Evolutionary conservation across 2,888 invertebrate genomes (phyloP).

Genomic region (Tiliacea citrago): DNA sequence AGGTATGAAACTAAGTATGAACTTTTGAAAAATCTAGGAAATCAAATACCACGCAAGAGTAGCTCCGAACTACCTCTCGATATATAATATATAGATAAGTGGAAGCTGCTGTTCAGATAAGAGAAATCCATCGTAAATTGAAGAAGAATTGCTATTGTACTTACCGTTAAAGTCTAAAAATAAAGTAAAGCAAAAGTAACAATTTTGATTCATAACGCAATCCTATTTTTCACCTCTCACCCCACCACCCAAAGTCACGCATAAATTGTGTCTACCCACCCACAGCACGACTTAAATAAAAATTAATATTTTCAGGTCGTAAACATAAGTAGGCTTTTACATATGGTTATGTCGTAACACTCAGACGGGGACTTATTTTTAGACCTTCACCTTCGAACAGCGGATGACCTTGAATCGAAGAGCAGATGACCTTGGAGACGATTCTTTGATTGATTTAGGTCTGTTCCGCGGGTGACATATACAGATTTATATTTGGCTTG

Average conservation of each 20-base stretch:
- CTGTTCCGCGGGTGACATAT: constrained; percentile 23
- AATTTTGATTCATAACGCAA: constrained; percentile 9
- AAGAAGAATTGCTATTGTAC: neutral
- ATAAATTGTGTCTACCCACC: constrained; percentile 29
- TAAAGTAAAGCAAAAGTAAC: neutral
- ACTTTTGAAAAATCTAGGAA: constrained; percentile 5
- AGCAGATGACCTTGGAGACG: constrained; percentile 54
- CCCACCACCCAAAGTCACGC: constrained; percentile 8
- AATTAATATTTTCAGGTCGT: constrained; percentile 49
- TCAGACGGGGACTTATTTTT: constrained; percentile 53
- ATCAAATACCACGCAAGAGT: constrained; percentile 7
- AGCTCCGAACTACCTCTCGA: constrained; percentile 13
- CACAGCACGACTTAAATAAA: constrained; percentile 44
- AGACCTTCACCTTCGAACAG: constrained; percentile 22
- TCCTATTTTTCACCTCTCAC: constrained; percentile 1
- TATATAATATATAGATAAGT: too few relatives aligned
- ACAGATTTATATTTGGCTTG: constrained; percentile 55
- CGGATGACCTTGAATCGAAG: constrained; percentile 25
- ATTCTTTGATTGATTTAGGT: constrained; percentile 64
- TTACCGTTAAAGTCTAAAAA: neutral
- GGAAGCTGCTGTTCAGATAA: neutral
- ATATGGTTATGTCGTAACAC: constrained; percentile 24
- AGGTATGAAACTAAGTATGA: too few relatives aligned
- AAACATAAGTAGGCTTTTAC: constrained; percentile 37
- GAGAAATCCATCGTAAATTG: neutral